phyloP scores from a whole-genome alignment of 2,797 vertebrate genomes.

The Micromesistius poutassou region DNA sequence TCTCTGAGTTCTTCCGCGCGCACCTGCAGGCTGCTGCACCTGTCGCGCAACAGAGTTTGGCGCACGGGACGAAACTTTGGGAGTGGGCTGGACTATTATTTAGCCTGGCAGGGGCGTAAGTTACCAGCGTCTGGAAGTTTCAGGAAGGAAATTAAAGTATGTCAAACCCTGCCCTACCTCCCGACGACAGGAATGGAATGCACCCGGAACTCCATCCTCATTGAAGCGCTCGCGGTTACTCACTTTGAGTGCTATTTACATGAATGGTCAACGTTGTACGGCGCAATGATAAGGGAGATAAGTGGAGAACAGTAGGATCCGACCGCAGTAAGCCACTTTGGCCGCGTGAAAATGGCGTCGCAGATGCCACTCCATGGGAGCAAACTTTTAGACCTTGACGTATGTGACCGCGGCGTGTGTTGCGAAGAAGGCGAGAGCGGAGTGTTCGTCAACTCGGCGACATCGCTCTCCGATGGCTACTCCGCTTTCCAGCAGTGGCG shows the following conservation, averaged over 20 bases:
- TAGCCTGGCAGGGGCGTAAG: slow-evolving; percentile 27
- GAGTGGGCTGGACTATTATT: slow-evolving; percentile 61
- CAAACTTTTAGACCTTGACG: slow-evolving; percentile 74
- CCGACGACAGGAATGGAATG: slow-evolving; percentile 42
- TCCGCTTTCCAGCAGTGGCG: slow-evolving; percentile 62
- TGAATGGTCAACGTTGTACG: neutral
- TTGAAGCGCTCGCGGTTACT: slow-evolving; percentile 17
- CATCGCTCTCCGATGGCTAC: slow-evolving; percentile 40
- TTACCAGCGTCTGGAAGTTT: slow-evolving; percentile 5
- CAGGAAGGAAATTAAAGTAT: slow-evolving; percentile 50
- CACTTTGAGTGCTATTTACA: neutral
- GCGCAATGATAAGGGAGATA: neutral
- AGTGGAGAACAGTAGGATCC: neutral
- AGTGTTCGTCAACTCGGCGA: slow-evolving; percentile 48
- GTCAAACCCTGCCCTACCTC: slow-evolving; percentile 34
- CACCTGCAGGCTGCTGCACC: slow-evolving; percentile 41
- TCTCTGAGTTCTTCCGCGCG: slow-evolving; percentile 19
- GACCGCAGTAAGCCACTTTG: neutral
- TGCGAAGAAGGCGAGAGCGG: slow-evolving; percentile 61
- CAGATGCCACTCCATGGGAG: slow-evolving; percentile 26
- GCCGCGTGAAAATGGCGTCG: slow-evolving; percentile 50
- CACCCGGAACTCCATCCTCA: slow-evolving; percentile 68
- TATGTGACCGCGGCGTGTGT: slow-evolving; percentile 56
- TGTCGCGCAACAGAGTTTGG: slow-evolving; percentile 57
- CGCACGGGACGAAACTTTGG: slow-evolving; percentile 39